These are phyloP conservation scores for Lagocephalus sceleratus DNA, from an alignment of 2,797 vertebrate genomes.

Conservation along the genomic window DNA sequence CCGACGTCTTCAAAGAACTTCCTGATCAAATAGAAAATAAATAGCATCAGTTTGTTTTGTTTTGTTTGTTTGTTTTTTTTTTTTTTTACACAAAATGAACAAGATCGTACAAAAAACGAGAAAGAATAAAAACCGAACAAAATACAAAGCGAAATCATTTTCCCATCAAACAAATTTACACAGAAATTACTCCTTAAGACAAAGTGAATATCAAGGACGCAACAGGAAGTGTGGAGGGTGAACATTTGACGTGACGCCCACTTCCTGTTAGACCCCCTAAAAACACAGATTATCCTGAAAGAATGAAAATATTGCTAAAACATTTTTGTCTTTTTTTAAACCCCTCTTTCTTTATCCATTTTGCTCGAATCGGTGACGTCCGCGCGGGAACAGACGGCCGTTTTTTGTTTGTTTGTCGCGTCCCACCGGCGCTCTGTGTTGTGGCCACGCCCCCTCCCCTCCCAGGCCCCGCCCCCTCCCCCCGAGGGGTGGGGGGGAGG, in stretches of 20 bases:
- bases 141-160: slow-evolving; percentile 64
- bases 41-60: slow-evolving; percentile 65
- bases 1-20: slow-evolving; percentile 65
- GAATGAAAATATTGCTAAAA: slow-evolving; percentile 82
- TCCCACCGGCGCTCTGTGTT: slow-evolving; percentile 38
- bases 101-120: slow-evolving; percentile 67
- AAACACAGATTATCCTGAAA: slow-evolving; percentile 72
- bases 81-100: slow-evolving; percentile 58
- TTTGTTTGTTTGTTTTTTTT: slow-evolving; percentile 22
- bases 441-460: slow-evolving; percentile 41
- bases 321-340: slow-evolving; percentile 55
- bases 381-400: slow-evolving; percentile 62
- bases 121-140: slow-evolving; percentile 49
- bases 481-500: no score
- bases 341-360: slow-evolving; percentile 21
- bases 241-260: slow-evolving; percentile 42
- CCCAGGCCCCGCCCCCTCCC: no score
- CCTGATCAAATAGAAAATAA: slow-evolving; percentile 74
- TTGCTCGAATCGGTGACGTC: slow-evolving; percentile 44
- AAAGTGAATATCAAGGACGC: slow-evolving; percentile 74
- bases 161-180: slow-evolving; percentile 71
- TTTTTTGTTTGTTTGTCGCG: slow-evolving; percentile 42
- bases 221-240: slow-evolving; percentile 58
- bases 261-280: slow-evolving; percentile 47
- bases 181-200: slow-evolving; percentile 70